A percentile compares a stretch with the other conserved stretches of the same genome.
Conservation (phyloP, 2,797 vertebrate genomes). For the Florisuga fusca region DNA sequence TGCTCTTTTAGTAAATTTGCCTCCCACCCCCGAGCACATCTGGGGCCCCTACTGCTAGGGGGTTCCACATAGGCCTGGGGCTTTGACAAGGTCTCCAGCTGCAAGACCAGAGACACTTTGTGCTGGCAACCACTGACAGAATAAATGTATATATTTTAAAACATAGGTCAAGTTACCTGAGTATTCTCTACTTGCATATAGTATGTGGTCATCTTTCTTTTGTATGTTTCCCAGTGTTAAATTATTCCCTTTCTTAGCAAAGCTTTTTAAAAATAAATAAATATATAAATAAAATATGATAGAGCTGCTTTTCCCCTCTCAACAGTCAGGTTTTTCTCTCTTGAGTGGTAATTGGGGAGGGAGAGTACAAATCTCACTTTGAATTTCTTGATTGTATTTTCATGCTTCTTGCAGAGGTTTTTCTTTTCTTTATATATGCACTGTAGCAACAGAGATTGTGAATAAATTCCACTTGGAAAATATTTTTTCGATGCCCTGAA, state of each 20-base stretch:
- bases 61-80: background rate
- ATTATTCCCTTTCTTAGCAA: slow-evolving; percentile 72
- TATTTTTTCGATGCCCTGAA: background rate
- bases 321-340: slow-evolving; percentile 63
- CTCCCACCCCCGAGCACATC: background rate
- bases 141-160: slow-evolving; percentile 31
- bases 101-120: slow-evolving; percentile 18
- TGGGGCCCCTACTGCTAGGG: background rate
- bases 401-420: background rate
- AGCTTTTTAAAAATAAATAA: slow-evolving; percentile 73
- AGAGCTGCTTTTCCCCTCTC: slow-evolving; percentile 62
- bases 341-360: slow-evolving; percentile 45
- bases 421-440: background rate
- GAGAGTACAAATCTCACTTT: slow-evolving; percentile 44
- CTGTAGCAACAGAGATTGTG: background rate
- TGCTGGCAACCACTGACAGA: slow-evolving; percentile 4
- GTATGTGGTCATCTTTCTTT: slow-evolving; percentile 63
- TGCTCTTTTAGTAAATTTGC: background rate
- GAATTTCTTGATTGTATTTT: slow-evolving; percentile 60
- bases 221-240: slow-evolving; percentile 51
- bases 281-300: slow-evolving; percentile 72
- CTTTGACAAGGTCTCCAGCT: background rate
- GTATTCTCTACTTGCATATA: slow-evolving; percentile 45
- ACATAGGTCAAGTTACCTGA: slow-evolving; percentile 51
- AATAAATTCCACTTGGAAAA: slow-evolving; percentile 30